A percentile compares a stretch with the other conserved stretches of the same genome.
These are phyloP conservation scores for Crotalus horridus DNA, from an alignment of 2,113 vertebrate species.

Conservation along the genomic window DNA sequence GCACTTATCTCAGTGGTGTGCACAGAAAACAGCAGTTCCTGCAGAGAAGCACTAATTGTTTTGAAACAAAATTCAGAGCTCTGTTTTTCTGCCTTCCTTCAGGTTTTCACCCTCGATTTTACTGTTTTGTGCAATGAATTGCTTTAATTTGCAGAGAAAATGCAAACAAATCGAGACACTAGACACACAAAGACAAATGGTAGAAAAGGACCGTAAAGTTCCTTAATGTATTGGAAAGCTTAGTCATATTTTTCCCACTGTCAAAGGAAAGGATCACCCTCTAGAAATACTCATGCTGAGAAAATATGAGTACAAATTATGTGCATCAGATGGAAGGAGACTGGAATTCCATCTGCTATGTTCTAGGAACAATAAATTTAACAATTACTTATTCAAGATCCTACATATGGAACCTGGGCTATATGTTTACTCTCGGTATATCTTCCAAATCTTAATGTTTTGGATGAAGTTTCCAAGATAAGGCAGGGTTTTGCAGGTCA, in stretches of 20 bases:
- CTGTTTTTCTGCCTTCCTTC: background rate
- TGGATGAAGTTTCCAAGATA: background rate
- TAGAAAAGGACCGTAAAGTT: background rate
- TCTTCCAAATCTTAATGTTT: background rate
- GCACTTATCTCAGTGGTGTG: conserved; percentile 42
- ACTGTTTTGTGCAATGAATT: background rate
- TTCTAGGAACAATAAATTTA: background rate
- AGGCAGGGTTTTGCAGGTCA: background rate
- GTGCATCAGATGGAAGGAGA: background rate
- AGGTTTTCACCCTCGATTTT: fast-evolving
- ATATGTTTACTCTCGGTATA: background rate
- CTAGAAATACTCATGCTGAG: background rate
- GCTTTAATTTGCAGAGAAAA: conserved; percentile 36
- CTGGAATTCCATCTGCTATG: background rate
- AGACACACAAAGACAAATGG: background rate
- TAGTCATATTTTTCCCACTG: background rate
- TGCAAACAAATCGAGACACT: conserved; percentile 8
- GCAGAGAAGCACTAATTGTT: conserved; percentile 29
- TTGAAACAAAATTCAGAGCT: conserved; percentile 29
- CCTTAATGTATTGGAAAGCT: background rate
- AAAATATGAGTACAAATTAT: background rate
- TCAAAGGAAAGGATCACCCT: background rate
- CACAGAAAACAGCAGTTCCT: conserved; percentile 40
- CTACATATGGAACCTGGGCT: background rate
- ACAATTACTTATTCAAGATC: background rate